Evolutionary conservation across 2,113 vertebrate species (phyloP).

Genomic region (Notarius lentiginosus): DNA sequence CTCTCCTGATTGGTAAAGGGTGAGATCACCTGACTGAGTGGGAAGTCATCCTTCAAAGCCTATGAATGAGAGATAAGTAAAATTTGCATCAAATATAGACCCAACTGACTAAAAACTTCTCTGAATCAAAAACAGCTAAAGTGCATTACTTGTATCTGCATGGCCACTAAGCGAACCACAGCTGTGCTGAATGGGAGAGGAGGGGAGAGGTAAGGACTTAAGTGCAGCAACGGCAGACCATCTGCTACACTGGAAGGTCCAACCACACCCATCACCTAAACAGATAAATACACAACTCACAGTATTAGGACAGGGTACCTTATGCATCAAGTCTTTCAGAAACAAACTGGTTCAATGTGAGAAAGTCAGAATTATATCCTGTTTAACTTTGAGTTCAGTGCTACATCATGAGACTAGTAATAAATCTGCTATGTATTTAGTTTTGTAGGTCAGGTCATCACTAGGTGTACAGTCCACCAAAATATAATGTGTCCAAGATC

Average conservation of each 20-base stretch:
- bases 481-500: background rate
- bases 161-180: slow-evolving; percentile 95
- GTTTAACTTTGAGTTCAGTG: background rate
- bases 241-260: slow-evolving; percentile 99
- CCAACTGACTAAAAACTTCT: background rate
- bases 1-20: slow-evolving; percentile 99
- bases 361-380: background rate
- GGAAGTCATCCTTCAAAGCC: slow-evolving; percentile 99
- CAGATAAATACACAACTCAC: slow-evolving; percentile 8
- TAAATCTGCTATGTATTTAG: background rate
- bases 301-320: background rate
- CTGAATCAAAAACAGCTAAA: background rate
- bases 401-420: background rate
- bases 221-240: slow-evolving; percentile 95
- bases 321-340: background rate
- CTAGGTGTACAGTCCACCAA: background rate
- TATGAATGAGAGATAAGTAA: slow-evolving; percentile 60
- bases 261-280: slow-evolving; percentile 97
- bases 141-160: slow-evolving; percentile 93
- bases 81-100: background rate
- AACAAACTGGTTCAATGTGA: background rate
- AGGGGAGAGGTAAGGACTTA: slow-evolving; percentile 98
- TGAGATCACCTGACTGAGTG: slow-evolving; percentile 97
- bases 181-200: slow-evolving; percentile 99
- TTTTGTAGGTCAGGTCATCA: background rate